Evolutionary conservation across 2,797 vertebrate genomes (phyloP).

Genomic region (Perodicticus potto): DNA sequence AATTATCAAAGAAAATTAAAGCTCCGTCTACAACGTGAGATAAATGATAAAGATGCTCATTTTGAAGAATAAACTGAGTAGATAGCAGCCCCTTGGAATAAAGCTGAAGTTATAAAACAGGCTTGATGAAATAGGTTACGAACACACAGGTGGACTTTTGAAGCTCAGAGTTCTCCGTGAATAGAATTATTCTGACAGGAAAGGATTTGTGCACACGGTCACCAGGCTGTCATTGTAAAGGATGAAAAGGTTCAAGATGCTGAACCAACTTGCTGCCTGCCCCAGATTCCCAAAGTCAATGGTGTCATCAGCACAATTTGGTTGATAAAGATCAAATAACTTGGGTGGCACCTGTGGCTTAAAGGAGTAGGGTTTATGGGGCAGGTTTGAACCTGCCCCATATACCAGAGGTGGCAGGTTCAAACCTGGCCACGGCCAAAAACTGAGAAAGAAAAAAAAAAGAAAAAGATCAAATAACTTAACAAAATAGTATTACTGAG

Average conservation of each 20-base stretch:
- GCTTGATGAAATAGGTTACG: not conserved
- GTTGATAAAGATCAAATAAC: not conserved
- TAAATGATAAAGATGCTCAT: not conserved
- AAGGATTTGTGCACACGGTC: not conserved
- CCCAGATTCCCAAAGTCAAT: not conserved
- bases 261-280: not conserved
- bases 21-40: fast-evolving
- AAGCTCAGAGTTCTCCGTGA: not conserved
- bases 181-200: not conserved
- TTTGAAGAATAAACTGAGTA: fast-evolving
- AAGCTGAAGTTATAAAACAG: fast-evolving
- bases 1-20: not conserved
- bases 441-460: no score
- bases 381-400: no score
- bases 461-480: not conserved
- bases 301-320: not conserved
- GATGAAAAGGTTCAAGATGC: not conserved
- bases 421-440: no score
- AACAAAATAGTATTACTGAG: fast-evolving
- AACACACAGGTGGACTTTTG: fast-evolving
- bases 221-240: fast-evolving
- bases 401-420: no score
- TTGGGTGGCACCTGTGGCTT: no score
- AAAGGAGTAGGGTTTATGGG: no score
- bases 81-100: fast-evolving